Evolutionary conservation across 2,797 vertebrate genomes (phyloP), one percentile per base, ranked within the genome.

Genomic region (Pantherophis vulpinus): DNA sequence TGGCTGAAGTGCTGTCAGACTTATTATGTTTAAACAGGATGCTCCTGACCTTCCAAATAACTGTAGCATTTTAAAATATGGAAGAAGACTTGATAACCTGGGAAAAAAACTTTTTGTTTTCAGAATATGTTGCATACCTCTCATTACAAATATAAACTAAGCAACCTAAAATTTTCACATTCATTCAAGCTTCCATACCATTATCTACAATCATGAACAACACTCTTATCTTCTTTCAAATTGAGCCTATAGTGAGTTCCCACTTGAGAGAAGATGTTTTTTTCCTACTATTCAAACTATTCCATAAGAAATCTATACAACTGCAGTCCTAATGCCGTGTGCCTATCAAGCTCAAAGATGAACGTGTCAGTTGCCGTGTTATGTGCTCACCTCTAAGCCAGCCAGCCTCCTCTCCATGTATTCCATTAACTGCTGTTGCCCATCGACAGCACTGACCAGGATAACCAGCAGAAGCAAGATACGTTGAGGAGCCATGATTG

Each of bases 371-470:
- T 79, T 70, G 29, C 60, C 27, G 60, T 54, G 23, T 61, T 0
- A 1, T 74, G 60, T 56, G 96, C 98, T 98, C 98, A 99, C 99
- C 99, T 99, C 99, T 51, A 99, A 98, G 29, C 98, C 98, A 89
- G 98, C 96, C 95, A 99, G 97, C 92, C 99, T 98, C 95, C 98
- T 98, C 97, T 99, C 99, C 97, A 99, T 98, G 96, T 99, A 99
- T 96, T 99, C 99, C 98, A 99, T 98, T 94, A 99, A 98, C 29
- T 98, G 98, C 98, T 99, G 98, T 88, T 95, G 98, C 79, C 97
- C 97, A 0, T 47, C 29, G 86, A 92, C 97, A 90, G 97, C 96
- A 94, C 94, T 91, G 29, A 97, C 96, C 93, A 98, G 96, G 93
- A 98, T 97, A 90, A 97, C 92, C 79, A 97, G 92, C 90, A 98